Evolutionary conservation across 2,797 vertebrate species (phyloP).

Genomic region (Eulemur albifrons): DNA sequence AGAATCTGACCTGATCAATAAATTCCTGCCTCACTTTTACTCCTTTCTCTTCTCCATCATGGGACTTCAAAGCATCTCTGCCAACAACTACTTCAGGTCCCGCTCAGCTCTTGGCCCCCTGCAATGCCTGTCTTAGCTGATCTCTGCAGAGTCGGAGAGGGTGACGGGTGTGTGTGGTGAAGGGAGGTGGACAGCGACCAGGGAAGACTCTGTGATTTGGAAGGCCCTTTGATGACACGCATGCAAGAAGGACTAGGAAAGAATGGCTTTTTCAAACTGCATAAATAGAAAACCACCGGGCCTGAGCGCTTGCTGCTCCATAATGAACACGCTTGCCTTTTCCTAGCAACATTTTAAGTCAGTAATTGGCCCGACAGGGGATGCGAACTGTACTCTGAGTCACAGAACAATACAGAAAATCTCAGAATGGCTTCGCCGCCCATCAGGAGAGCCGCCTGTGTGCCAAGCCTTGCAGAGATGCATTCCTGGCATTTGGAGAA

Average conservation of each 20-base stretch:
- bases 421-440: constrained; percentile 6
- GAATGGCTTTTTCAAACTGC: constrained; percentile 47
- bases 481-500: background rate
- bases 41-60: background rate
- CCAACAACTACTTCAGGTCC: too few species aligned
- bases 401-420: constrained; percentile 33
- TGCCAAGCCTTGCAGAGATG: background rate
- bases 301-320: background rate
- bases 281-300: constrained; percentile 40
- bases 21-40: background rate
- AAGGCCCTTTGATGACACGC: background rate
- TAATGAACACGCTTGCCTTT: constrained; percentile 46
- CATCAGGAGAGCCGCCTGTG: background rate
- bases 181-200: background rate
- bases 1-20: too few species aligned
- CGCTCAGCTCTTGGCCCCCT: background rate
- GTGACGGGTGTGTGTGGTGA: fast-evolving
- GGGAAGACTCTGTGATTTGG: background rate
- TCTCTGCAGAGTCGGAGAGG: background rate
- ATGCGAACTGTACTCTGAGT: background rate
- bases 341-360: constrained; percentile 63
- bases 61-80: background rate
- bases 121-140: background rate
- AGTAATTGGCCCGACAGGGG: constrained; percentile 70
- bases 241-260: background rate